These are phyloP conservation scores for Spinus olivaceus DNA, from an alignment of 2,797 vertebrate genomes.

Conservation along the genomic window DNA sequence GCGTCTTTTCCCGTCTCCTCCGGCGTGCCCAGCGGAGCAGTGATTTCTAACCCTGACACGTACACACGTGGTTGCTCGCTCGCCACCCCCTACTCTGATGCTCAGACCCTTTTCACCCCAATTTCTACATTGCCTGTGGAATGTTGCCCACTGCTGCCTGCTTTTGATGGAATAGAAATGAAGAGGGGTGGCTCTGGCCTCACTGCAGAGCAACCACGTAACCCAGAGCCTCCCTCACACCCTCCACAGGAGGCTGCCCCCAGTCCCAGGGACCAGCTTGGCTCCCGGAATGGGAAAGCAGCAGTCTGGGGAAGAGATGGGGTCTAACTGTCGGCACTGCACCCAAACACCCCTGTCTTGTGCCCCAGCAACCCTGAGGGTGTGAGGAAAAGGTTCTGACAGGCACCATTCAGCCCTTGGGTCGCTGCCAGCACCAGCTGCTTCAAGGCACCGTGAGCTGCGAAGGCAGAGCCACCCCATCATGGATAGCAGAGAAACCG, in stretches of 20 bases:
- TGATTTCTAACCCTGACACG: background rate
- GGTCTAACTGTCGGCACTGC: fast-evolving
- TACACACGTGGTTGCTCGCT: background rate
- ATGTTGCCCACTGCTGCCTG: background rate
- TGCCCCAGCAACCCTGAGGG: fast-evolving
- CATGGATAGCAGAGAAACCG: fast-evolving
- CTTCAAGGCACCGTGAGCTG: fast-evolving
- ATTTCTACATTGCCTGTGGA: background rate
- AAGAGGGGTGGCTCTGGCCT: background rate
- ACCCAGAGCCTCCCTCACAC: background rate
- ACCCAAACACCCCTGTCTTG: fast-evolving
- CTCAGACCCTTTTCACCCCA: background rate
- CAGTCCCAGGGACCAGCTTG: background rate
- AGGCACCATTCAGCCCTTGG: fast-evolving
- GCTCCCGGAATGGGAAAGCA: background rate
- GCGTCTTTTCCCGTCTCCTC: background rate
- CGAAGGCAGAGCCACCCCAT: background rate
- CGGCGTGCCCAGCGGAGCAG: background rate
- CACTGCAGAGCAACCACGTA: fast-evolving
- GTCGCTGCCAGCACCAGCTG: background rate
- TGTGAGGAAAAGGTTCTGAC: background rate
- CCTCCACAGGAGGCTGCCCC: background rate
- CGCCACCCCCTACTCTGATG: background rate
- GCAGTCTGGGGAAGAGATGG: background rate
- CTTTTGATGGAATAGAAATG: background rate